phyloP scores from a whole-genome alignment of 2,888 invertebrate species.

The Drymonia ruficornis region DNA sequence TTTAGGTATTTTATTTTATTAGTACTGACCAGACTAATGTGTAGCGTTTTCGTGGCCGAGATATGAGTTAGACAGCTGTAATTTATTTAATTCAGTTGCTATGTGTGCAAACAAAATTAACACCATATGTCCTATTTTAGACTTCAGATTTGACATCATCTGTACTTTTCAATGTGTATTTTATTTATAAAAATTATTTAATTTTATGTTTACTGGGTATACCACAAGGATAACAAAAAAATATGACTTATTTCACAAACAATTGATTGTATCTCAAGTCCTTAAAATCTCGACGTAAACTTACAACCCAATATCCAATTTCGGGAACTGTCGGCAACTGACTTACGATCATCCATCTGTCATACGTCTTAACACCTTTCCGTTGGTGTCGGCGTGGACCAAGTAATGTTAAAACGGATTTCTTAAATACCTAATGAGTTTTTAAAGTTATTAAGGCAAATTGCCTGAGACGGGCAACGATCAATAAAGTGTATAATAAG shows the following conservation, averaged over 20 bases:
- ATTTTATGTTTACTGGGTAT: too few species aligned
- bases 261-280: background rate
- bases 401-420: constrained; percentile 41
- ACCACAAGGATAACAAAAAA: background rate
- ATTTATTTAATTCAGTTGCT: too few species aligned
- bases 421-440: constrained; percentile 69
- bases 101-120: too few species aligned
- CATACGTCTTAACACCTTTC: constrained; percentile 7
- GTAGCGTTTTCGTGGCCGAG: too few species aligned
- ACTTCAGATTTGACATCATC: too few species aligned
- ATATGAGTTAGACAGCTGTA: too few species aligned
- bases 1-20: too few species aligned
- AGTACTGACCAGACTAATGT: too few species aligned
- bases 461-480: constrained; percentile 62
- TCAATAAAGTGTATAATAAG: constrained; percentile 67
- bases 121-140: too few species aligned
- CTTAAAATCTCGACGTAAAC: background rate
- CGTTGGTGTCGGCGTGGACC: constrained; percentile 20
- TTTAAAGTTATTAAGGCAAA: constrained; percentile 78
- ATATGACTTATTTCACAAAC: background rate
- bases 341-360: constrained; percentile 1
- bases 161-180: too few species aligned
- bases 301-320: background rate
- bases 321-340: background rate
- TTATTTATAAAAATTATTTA: too few species aligned